Conservation (phyloP, 2,888 invertebrate species). For the Sinohyriopsis cumingii region DNA sequence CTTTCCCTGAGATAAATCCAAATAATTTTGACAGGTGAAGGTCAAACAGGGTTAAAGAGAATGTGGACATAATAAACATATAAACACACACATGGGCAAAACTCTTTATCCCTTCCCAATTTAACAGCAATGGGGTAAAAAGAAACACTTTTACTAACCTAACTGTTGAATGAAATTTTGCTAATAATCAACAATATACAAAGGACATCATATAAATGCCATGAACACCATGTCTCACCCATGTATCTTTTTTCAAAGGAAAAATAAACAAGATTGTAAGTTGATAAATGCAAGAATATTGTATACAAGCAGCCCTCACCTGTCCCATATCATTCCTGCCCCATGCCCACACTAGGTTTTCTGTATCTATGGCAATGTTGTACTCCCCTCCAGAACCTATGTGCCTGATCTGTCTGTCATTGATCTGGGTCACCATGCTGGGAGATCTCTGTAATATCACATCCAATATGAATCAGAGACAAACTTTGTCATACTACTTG, state of each 20-base stretch:
- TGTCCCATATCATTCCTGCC: conserved; percentile 82
- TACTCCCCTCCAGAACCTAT: conserved; percentile 85
- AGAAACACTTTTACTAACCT: too few species aligned
- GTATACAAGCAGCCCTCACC: conserved; percentile 68
- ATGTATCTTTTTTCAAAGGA: not conserved
- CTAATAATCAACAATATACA: too few species aligned
- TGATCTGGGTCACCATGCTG: conserved; percentile 60
- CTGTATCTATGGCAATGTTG: conserved; percentile 79
- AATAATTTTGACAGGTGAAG: too few species aligned
- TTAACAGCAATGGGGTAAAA: too few species aligned
- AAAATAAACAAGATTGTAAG: not conserved
- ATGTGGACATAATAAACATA: too few species aligned
- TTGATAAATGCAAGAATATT: not conserved
- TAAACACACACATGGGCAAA: too few species aligned
- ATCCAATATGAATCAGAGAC: not conserved
- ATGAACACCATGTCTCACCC: too few species aligned
- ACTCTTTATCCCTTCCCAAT: too few species aligned
- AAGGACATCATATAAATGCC: too few species aligned
- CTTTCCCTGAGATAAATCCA: too few species aligned
- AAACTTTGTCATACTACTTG: not conserved
- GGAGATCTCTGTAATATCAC: conserved; percentile 56
- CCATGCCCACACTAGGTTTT: conserved; percentile 82
- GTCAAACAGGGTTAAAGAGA: too few species aligned
- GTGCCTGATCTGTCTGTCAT: conserved; percentile 60
- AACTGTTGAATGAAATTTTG: too few species aligned